Evolutionary conservation across 2,888 invertebrate genomes (phyloP).

Genomic region (Elaeidobius kamerunicus): DNA sequence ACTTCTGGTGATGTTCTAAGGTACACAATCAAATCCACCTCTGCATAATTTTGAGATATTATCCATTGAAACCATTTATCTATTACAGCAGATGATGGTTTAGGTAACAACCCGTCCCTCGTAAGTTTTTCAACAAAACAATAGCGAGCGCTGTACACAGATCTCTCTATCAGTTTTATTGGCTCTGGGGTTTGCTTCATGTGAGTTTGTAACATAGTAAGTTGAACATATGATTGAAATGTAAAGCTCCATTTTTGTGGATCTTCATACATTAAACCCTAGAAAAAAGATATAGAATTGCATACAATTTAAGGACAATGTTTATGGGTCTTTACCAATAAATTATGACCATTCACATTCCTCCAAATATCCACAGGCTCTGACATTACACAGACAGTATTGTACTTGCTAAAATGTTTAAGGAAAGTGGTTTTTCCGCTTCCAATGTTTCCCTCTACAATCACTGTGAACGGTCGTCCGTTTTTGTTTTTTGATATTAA

Average conservation of each 20-base stretch:
- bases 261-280: conserved; percentile 64
- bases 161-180: conserved; percentile 67
- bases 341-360: conserved; percentile 73
- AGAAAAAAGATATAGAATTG: conserved; percentile 6
- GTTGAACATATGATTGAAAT: conserved; percentile 81
- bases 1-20: conserved; percentile 69
- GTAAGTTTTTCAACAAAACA: conserved; percentile 76
- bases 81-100: conserved; percentile 66
- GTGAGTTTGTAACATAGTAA: conserved; percentile 75
- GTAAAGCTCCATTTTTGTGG: conserved; percentile 71
- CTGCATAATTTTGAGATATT: conserved; percentile 58
- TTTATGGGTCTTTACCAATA: conserved; percentile 50
- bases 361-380: conserved; percentile 87
- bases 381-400: conserved; percentile 58
- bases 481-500: conserved; percentile 26
- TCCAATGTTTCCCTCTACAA: conserved; percentile 88
- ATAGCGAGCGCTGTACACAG: conserved; percentile 52
- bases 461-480: conserved; percentile 68
- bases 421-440: conserved; percentile 88
- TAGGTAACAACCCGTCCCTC: conserved; percentile 59
- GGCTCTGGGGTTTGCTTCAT: conserved; percentile 50
- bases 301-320: not conserved
- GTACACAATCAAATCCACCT: conserved; percentile 76
- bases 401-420: conserved; percentile 71
- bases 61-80: conserved; percentile 76